phyloP scores from a whole-genome alignment of 2,113 vertebrate genomes.

The Trochalopteron elliotii region DNA sequence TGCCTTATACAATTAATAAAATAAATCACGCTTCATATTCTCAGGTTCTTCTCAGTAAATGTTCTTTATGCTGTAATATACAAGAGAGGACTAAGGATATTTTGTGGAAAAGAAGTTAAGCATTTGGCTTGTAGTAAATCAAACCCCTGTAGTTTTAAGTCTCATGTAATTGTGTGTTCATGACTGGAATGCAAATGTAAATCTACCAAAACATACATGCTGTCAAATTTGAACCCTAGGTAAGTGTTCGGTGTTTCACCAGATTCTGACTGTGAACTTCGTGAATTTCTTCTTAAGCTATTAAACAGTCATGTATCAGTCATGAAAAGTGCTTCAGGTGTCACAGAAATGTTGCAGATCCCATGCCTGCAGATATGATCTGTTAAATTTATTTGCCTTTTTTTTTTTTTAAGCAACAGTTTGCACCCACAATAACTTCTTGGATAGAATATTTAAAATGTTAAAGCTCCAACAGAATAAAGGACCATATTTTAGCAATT shows the following conservation, averaged over 20 bases:
- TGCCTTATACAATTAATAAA: neutral
- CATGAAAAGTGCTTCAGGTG: neutral
- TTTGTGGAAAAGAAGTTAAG: neutral
- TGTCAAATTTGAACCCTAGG: neutral
- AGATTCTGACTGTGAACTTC: neutral
- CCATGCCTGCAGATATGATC: neutral
- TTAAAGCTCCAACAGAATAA: neutral
- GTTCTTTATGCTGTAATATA: neutral
- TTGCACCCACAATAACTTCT: neutral
- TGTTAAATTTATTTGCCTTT: neutral
- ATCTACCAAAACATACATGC: neutral
- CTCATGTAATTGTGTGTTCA: neutral
- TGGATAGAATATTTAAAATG: neutral
- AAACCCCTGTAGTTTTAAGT: neutral
- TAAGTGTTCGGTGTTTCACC: neutral
- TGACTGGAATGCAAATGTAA: neutral
- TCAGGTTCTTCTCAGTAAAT: neutral
- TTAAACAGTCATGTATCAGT: neutral
- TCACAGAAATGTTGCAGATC: neutral
- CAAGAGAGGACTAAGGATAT: neutral
- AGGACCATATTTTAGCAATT: neutral
- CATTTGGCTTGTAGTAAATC: neutral
- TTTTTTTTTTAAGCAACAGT: neutral
- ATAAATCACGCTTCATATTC: neutral
- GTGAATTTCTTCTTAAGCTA: neutral